A percentile compares a stretch with the other conserved stretches of the same genome.
phyloP scores from a whole-genome alignment of 1,140 invertebrate genomes.

The Nephotettix cincticeps region DNA sequence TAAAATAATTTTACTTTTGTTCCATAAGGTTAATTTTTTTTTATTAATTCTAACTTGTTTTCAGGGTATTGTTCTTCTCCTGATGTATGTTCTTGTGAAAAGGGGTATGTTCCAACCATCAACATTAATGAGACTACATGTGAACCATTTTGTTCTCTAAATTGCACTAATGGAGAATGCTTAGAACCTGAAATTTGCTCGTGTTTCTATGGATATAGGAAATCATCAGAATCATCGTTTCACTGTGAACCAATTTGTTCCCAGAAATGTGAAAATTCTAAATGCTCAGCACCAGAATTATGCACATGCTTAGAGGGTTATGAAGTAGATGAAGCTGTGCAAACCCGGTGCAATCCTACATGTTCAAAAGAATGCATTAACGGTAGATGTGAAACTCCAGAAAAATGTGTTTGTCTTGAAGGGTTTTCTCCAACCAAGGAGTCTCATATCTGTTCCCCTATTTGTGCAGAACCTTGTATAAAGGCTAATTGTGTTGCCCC shows the following conservation, averaged over 20 bases:
- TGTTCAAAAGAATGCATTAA: background rate
- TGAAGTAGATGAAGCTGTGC: background rate
- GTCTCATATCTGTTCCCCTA: background rate
- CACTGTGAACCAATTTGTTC: conserved; percentile 3
- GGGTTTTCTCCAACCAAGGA: background rate
- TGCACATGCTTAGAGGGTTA: background rate
- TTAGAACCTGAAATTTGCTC: background rate
- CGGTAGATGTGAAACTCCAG: background rate
- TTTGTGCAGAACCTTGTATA: background rate
- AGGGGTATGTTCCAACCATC: background rate
- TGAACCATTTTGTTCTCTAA: background rate
- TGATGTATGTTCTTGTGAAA: background rate
- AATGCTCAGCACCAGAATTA: background rate
- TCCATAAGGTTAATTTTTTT: too few species aligned
- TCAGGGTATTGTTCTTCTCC: background rate
- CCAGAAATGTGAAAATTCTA: background rate
- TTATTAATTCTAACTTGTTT: too few species aligned
- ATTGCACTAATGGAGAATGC: background rate
- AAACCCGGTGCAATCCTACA: background rate
- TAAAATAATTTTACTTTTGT: too few species aligned
- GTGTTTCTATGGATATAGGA: background rate
- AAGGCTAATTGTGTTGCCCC: background rate
- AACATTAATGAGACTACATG: background rate
- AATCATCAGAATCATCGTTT: background rate
- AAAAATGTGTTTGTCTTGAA: background rate